Conservation (phyloP, 2,797 vertebrate genomes). For the Sebastes minor region DNA sequence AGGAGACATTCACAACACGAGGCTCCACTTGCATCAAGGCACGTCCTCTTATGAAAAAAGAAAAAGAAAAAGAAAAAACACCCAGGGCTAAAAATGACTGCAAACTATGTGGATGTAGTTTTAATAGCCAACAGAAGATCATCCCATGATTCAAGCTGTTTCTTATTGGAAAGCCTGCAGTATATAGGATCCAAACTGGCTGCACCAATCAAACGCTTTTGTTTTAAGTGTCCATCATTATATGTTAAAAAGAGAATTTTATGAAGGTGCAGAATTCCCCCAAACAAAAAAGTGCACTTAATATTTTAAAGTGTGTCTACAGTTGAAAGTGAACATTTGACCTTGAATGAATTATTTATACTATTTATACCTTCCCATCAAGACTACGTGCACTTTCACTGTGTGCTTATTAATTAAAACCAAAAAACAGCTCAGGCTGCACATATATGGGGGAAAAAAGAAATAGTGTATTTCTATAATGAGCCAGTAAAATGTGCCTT, state of each 20-base stretch:
- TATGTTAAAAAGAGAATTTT: background rate
- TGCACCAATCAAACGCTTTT: slow-evolving; percentile 21
- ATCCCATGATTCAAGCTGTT: background rate
- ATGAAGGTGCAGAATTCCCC: background rate
- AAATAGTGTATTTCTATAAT: slow-evolving; percentile 16
- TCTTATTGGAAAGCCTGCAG: background rate
- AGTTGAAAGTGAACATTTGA: slow-evolving; percentile 39
- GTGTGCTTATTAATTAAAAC: slow-evolving; percentile 40
- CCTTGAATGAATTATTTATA: slow-evolving; percentile 54
- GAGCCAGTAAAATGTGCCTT: slow-evolving; percentile 6
- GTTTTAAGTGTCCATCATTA: slow-evolving; percentile 33
- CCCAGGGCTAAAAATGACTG: background rate
- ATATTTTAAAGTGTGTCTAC: slow-evolving; percentile 43
- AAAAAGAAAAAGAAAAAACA: background rate
- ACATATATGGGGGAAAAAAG: background rate
- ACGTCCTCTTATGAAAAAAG: background rate
- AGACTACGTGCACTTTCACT: slow-evolving; percentile 8
- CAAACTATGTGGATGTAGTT: background rate
- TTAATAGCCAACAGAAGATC: background rate
- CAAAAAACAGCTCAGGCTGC: background rate
- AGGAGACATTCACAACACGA: slow-evolving; percentile 40
- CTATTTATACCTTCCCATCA: background rate
- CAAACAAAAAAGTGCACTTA: slow-evolving; percentile 11
- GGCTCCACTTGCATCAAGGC: slow-evolving; percentile 22
- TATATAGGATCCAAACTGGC: background rate